These are phyloP conservation scores for Pogonomyrmex californicus DNA, from an alignment of 1,140 invertebrate genomes.

Conservation along the genomic window DNA sequence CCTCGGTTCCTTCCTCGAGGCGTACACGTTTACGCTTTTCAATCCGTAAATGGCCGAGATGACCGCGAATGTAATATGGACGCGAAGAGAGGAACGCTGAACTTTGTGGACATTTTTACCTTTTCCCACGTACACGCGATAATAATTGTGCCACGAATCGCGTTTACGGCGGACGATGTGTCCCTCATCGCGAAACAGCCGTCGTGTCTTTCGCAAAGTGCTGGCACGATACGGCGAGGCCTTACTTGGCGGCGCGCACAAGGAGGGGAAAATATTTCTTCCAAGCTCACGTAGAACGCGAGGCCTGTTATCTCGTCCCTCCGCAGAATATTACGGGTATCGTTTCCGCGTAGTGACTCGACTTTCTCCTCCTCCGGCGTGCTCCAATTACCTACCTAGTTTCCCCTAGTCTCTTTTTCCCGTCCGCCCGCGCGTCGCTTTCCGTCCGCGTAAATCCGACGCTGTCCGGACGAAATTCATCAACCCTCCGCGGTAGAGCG, in stretches of 20 bases:
- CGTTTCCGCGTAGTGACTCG: slow-evolving; percentile 66
- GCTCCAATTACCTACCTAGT: slow-evolving; percentile 70
- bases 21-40: neutral
- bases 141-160: slow-evolving; percentile 27
- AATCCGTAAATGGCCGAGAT: neutral
- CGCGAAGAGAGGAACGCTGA: neutral
- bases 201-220: neutral
- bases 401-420: slow-evolving; percentile 1
- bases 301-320: slow-evolving; percentile 69
- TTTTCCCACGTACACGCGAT: neutral
- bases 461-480: slow-evolving; percentile 70
- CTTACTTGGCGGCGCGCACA: slow-evolving; percentile 56
- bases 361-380: slow-evolving; percentile 63
- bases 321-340: slow-evolving; percentile 73
- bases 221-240: slow-evolving; percentile 38
- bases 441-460: slow-evolving; percentile 63
- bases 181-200: neutral
- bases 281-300: slow-evolving; percentile 59
- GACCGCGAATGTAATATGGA: neutral
- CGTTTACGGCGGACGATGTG: neutral
- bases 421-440: neutral
- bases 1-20: neutral
- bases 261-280: slow-evolving; percentile 62
- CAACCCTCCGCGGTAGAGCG: slow-evolving; percentile 56
- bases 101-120: neutral